Base-by-base conservation (phyloP, 1,140 invertebrate genomes). In the Drosophila pandora region DNA sequence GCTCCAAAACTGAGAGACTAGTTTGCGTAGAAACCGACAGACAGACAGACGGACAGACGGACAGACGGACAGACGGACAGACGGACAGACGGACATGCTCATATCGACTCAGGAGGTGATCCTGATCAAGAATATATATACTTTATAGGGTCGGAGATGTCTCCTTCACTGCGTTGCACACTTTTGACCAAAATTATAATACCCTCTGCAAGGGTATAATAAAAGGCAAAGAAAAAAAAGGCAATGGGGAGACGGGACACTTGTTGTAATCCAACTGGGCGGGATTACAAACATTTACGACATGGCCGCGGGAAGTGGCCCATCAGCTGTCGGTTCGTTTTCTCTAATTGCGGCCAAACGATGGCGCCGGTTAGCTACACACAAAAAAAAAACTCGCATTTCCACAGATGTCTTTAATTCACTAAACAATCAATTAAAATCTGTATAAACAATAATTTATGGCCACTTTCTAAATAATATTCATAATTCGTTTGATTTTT, bases 201-300 rank as follows among this genome's bases (percentile, higher is more conserved):
- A n/a, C n/a, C n/a, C n/a, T n/a, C n/a, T n/a, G n/a, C n/a, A n/a
- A n/a, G n/a, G n/a, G n/a, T n/a, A n/a, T n/a, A n/a, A n/a, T 3
- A 37, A 37, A 37, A 12, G 34, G 0, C 0, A 12, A 3, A 37
- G 12, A 34, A 1, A n/a, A n/a, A 37, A 37, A 8, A 34, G 10
- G 2, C 3, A 8, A 50, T 23, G 22, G 25, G 23, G 13, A 53
- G 53, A 77, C 41, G n/a, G 54, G 57, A 80, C 80, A 87, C 81
- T 84, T 87, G 81, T 81, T 84, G 81, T 76, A 64, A 37, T 59
- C 47, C 5, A 23, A 41, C 68, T 39, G 30, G 25, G 52, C 49
- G 71, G 69, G 60, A 71, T 61, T 73, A 73, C 48, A 43, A 21
- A 47, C 13, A 25, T 48, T 37, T 32, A 69, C 65, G 43, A 69